Evolutionary conservation across 2,797 vertebrate genomes (phyloP), one percentile per base, ranked within the genome.

Genomic region (Lithobates pipiens): DNA sequence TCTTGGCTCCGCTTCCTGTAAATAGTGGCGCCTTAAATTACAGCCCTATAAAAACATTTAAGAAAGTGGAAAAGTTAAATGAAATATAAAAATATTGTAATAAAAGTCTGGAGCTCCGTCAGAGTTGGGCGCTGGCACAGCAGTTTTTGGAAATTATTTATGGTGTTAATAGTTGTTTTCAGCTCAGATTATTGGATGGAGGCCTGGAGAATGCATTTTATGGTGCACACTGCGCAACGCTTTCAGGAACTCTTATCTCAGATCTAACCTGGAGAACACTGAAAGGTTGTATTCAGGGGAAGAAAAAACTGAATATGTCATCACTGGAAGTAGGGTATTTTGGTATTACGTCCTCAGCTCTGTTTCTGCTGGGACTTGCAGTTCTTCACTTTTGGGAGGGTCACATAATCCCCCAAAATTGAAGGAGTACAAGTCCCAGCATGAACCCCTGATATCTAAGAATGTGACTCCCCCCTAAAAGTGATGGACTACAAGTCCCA

Each of bases 81-180:
- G 57, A 74, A 61, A 82, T 82, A 32, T 78, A 54, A 63, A 80
- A 74, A 65, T 44, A 84, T 77, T 84, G 72, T 54, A 76, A 78
- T 86, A 86, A 86, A 82, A 77, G 57, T 16, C 68, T 78, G 63
- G 57, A 68, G 21, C 68, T 23, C 42, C 13, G 25, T 74, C 85
- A 50, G 68, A 32, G 42, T 13, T 54, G 73, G 21, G 16, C 6
- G 80, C 85, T 78, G 29, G 44, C 42, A 11, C 57, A 86, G 85
- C 85, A 83, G 75, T 42, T 82, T 78, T 36, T 23, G 54, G 9
- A 21, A 74, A 83, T 78, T 86, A 86, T 86, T 86, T 86, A 86
- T 69, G 70, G 39, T 86, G 50, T 86, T 86, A 83, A 83, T 57
- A 73, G 68, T 77, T 57, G 36, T 74, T 67, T 76, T 76, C 71